Percentiles rank a stretch among this genome's conserved stretches.
These are phyloP conservation scores for Ericerus pela DNA, from an alignment of 1,140 invertebrate genomes.

Conservation along the genomic window DNA sequence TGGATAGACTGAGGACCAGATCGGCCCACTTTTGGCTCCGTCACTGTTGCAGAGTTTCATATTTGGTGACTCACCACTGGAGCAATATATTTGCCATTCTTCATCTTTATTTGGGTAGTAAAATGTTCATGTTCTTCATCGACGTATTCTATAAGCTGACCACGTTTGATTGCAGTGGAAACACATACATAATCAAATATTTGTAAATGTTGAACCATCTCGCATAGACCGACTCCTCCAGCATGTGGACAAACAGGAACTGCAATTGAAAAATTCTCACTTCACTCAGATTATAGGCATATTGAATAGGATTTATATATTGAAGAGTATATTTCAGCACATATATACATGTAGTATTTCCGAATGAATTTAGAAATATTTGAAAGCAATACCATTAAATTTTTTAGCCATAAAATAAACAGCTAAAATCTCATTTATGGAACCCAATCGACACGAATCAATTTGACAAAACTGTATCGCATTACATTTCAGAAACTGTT, in stretches of 20 bases:
- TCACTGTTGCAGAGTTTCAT: too few species aligned
- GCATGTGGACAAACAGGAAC: conserved; percentile 87
- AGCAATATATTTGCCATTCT: conserved; percentile 52
- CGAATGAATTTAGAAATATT: too few species aligned
- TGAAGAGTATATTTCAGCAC: background rate
- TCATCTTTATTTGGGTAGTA: conserved; percentile 29
- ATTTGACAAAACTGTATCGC: conserved; percentile 81
- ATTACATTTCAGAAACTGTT: conserved; percentile 66
- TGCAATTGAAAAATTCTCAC: conserved; percentile 30
- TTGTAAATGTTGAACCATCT: conserved; percentile 84
- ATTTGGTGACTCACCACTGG: conserved; percentile 41
- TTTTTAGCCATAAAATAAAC: conserved; percentile 79
- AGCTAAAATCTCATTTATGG: conserved; percentile 73
- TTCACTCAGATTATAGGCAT: background rate
- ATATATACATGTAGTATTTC: too few species aligned
- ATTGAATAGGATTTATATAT: background rate
- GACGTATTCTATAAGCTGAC: conserved; percentile 67
- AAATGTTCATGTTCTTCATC: conserved; percentile 84
- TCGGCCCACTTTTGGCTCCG: too few species aligned
- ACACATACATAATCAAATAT: conserved; percentile 71
- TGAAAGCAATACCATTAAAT: conserved; percentile 38
- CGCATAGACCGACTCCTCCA: conserved; percentile 80
- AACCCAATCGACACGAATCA: conserved; percentile 71
- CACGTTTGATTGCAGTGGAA: conserved; percentile 44
- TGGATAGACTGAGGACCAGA: too few species aligned